These are phyloP conservation scores for Laticauda laticaudata DNA, from an alignment of 2,113 vertebrate genomes.

Conservation along the genomic window DNA sequence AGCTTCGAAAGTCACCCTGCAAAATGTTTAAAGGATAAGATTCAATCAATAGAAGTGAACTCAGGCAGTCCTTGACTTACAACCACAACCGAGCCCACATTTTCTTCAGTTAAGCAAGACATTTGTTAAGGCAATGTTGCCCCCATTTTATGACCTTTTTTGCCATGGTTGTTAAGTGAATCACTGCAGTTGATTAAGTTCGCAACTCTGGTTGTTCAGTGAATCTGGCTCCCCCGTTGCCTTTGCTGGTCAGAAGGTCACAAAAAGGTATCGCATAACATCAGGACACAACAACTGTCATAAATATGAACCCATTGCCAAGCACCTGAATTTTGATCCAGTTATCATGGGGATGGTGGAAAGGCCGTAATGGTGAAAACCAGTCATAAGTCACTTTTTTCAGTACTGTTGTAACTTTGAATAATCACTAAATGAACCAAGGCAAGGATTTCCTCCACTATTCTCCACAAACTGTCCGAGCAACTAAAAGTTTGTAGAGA, in stretches of 20 bases:
- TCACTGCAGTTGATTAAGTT: not conserved
- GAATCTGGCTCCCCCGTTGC: not conserved
- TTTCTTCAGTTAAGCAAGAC: not conserved
- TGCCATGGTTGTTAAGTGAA: not conserved
- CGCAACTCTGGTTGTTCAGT: no score
- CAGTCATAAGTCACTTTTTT: not conserved
- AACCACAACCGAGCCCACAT: not conserved
- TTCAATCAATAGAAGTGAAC: not conserved
- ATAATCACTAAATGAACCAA: not conserved
- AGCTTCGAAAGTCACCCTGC: constrained; percentile 74
- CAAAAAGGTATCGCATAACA: not conserved
- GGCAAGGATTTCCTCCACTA: not conserved
- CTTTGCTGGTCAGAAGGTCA: not conserved
- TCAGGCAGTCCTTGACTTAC: not conserved
- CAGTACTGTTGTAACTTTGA: not conserved
- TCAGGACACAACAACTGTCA: not conserved
- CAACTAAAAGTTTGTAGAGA: not conserved
- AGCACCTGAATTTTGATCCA: not conserved
- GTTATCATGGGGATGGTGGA: not conserved
- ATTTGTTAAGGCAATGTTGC: not conserved
- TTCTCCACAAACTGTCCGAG: not conserved
- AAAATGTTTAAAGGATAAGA: not conserved
- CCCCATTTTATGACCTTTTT: not conserved
- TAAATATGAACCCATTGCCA: not conserved
- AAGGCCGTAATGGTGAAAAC: not conserved